Evolutionary conservation across 2,113 vertebrate genomes (phyloP), one percentile per base, ranked within the genome.

Genomic region (Coreoperca whiteheadi): DNA sequence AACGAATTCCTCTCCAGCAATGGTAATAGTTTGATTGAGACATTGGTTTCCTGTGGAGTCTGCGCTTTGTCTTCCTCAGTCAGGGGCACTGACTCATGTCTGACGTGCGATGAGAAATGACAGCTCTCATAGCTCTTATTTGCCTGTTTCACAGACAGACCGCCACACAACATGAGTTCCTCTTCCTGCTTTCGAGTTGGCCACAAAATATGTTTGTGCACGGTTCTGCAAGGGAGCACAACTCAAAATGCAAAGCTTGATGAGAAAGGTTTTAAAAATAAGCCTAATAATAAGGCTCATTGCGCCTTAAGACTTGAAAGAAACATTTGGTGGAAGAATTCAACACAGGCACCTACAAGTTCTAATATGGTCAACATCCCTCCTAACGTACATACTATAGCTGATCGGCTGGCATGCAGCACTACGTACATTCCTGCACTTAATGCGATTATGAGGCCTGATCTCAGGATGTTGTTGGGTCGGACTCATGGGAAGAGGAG

Each of bases 401-500:
- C 43, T 81, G 82, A 87, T 75, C 77, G 87, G 50, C 81, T 81
- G 81, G 74, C 70, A 69, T 77, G 86, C 59, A 28, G 67, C 37
- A 21, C 65, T 61, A 72, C 20, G 34, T 85, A 88, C 90, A 92
- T 93, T 93, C 89, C 83, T 92, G 43, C 23, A 69, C 73, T 73
- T 94, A 92, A 94, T 90, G 81, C n/a, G 89, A 92, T 94, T 93
- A 93, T 82, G 82, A 86, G 73, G 46, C 77, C 67, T 65, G 86
- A 87, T 91, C 87, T 87, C 75, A 85, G 86, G 84, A 87, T 87
- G 87, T 74, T 85, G 76, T 87, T 73, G 30, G 81, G 80, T 65
- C 18, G 30, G 77, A 82, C 76, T 75, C 80, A 74, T 83, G 79
- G 64, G 83, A 89, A 84, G 74, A 65, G 51, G 76, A 60, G 61